Evolutionary conservation across 2,113 vertebrate species (phyloP).

Genomic region (Aegypius monachus): DNA sequence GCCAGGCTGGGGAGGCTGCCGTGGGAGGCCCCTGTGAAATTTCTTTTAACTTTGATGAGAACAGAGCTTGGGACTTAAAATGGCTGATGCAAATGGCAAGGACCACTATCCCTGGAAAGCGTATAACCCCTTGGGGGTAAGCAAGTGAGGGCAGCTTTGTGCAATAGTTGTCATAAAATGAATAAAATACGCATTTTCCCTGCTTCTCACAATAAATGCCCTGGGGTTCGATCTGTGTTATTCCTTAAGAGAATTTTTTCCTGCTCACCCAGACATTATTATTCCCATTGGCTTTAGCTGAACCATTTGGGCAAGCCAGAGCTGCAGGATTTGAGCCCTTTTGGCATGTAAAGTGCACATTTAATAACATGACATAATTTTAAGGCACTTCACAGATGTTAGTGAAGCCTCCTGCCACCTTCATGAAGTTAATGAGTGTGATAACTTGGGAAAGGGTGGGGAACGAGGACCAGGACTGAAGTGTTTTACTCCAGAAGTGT

Average conservation of each 20-base stretch:
- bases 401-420: not conserved
- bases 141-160: not conserved
- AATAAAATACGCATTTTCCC: not conserved
- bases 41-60: slow-evolving; percentile 24
- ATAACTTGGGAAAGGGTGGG: not conserved
- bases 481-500: not conserved
- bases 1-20: not conserved
- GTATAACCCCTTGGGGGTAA: not conserved
- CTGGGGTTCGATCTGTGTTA: not conserved
- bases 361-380: slow-evolving; percentile 8
- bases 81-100: not conserved
- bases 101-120: not conserved
- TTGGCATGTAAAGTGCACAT: not conserved
- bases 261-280: slow-evolving; percentile 3
- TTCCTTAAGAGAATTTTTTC: not conserved
- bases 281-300: not conserved
- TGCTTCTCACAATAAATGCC: not conserved
- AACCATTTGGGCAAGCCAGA: not conserved
- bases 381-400: not conserved
- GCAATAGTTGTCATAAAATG: not conserved
- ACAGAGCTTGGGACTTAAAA: not conserved
- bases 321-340: not conserved
- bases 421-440: not conserved
- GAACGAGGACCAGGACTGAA: not conserved
- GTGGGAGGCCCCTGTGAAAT: not conserved